Evolutionary conservation across 2,888 invertebrate genomes (phyloP).

Genomic region (Cactoblastis cactorum): DNA sequence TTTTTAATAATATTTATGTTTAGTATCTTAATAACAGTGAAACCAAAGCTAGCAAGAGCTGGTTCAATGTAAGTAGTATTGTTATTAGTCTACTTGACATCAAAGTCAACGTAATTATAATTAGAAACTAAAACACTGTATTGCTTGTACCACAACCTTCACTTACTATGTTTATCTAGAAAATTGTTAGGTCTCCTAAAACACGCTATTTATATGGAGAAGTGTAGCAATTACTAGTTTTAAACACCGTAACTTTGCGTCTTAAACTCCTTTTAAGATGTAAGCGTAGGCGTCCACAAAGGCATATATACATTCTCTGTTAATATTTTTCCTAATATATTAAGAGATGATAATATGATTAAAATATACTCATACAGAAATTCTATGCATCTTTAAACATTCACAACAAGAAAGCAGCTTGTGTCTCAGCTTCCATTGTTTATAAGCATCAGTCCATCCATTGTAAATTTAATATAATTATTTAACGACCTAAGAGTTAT

Average conservation of each 20-base stretch:
- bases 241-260: slow-evolving; percentile 6
- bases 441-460: too few species aligned
- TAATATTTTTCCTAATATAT: too few species aligned
- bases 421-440: too few species aligned
- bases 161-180: slow-evolving; percentile 11
- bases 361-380: too few species aligned
- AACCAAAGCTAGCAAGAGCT: neutral
- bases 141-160: neutral
- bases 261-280: neutral
- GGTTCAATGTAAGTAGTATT: neutral
- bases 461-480: too few species aligned
- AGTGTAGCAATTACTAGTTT: slow-evolving; percentile 10
- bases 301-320: too few species aligned
- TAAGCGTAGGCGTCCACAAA: neutral
- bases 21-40: too few species aligned
- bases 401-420: too few species aligned
- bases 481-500: too few species aligned
- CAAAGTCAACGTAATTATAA: slow-evolving; percentile 3
- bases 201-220: slow-evolving; percentile 9
- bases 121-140: slow-evolving; percentile 9
- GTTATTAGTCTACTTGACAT: slow-evolving; percentile 1
- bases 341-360: too few species aligned
- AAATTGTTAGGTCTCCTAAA: slow-evolving; percentile 7
- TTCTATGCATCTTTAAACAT: too few species aligned
- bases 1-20: neutral